Conservation (phyloP, 2,797 vertebrate genomes). For the Takifugu ocellatus region DNA sequence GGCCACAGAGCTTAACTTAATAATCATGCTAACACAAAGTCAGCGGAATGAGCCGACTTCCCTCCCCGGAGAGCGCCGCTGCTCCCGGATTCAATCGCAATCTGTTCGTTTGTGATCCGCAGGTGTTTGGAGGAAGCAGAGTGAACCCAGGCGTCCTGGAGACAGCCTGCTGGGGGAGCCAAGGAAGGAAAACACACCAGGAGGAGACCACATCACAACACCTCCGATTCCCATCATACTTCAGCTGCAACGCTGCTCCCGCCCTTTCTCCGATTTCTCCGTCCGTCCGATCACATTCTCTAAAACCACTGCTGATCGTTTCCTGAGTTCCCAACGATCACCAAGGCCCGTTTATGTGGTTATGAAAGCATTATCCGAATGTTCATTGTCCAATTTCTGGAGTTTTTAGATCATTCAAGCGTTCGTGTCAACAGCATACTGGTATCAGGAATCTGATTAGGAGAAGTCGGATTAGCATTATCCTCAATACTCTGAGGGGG, state of each 20-base stretch:
- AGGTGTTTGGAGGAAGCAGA: constrained; percentile 20
- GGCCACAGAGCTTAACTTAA: background rate
- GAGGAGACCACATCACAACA: constrained; percentile 8
- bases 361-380: too few relatives aligned
- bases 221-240: constrained; percentile 11
- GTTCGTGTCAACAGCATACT: too few relatives aligned
- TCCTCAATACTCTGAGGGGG: too few relatives aligned
- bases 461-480: too few relatives aligned
- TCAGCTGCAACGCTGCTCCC: constrained; percentile 8
- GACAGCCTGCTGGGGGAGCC: constrained; percentile 14
- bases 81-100: constrained; percentile 1
- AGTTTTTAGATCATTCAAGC: too few relatives aligned
- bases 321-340: too few relatives aligned
- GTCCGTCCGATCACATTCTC: too few relatives aligned
- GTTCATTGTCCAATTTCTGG: too few relatives aligned
- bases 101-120: constrained; percentile 2
- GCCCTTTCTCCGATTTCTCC: background rate
- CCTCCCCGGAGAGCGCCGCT: background rate
- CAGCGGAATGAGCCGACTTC: background rate
- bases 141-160: constrained; percentile 5
- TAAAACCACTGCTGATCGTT: too few relatives aligned
- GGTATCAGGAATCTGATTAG: too few relatives aligned
- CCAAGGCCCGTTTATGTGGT: too few relatives aligned
- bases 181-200: constrained; percentile 13
- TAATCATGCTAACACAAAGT: constrained; percentile 3